Evolutionary conservation across 2,797 vertebrate species (phyloP), one percentile per base, ranked within the genome.

Genomic region (Muscicapa comitata): DNA sequence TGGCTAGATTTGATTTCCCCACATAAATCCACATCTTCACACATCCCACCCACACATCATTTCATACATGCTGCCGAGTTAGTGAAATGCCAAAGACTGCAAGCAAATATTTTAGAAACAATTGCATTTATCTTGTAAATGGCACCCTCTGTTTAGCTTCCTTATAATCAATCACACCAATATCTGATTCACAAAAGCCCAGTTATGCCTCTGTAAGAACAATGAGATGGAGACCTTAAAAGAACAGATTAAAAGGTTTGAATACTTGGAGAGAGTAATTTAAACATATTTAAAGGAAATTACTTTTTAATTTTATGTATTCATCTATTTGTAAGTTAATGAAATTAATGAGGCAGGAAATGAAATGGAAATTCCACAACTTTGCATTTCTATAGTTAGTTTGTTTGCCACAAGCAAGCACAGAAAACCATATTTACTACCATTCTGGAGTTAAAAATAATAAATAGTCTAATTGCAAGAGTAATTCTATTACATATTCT

Each of bases 271-370:
- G 84, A 92, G 96, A 95, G 90, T 87, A 88, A 96, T 95, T 96
- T 88, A 80, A 95, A 95, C 96, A 88, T 97, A 96, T 97, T 98
- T 97, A 97, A 96, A 96, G 89, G 95, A 97, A 97, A 97, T 97
- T 80, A 88, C 90, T 97, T 97, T 97, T 98, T 97, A 97, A 97
- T 98, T 97, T 95, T 95, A 96, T 97, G 96, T 97, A 97, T 97
- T 97, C 94, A 97, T 98, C 95, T 97, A 85, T 98, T 98, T 97
- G 94, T 91, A 98, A 97, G 94, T 96, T 97, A 98, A 98, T 98
- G 94, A 97, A 98, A 98, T 97, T 98, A 98, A 98, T 98, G 97
- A 98, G 96, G 94, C 94, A 97, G 96, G 95, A 98, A 98, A 98
- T 98, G 96, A 96, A 94, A 97, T 97, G 86, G 92, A 98, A 97